phyloP scores from a whole-genome alignment of 2,113 vertebrate species.

The Erinaceus europaeus region DNA sequence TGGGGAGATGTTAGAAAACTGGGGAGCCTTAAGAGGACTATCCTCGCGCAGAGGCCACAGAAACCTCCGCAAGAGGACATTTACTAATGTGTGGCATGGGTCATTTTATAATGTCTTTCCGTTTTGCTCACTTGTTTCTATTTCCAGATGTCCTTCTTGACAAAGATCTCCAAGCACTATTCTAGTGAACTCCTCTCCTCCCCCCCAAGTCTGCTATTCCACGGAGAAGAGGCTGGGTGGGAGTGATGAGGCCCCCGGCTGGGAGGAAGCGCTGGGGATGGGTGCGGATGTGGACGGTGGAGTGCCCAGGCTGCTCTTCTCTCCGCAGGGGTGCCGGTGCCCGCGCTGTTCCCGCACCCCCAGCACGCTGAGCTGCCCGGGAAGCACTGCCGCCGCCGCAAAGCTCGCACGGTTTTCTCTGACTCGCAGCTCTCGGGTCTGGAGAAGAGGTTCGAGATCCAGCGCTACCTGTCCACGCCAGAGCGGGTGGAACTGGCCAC shows the following conservation, averaged over 20 bases:
- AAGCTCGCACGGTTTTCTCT: constrained; percentile 97
- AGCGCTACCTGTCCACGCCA: constrained; percentile 96
- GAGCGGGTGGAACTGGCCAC: constrained; percentile 97
- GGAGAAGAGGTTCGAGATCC: constrained; percentile 97
- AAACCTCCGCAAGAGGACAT: not conserved
- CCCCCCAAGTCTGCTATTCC: not conserved
- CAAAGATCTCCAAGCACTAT: constrained; percentile 8
- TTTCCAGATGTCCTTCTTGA: not conserved
- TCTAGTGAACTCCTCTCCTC: not conserved
- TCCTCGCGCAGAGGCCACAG: accelerated
- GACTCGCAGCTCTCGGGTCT: constrained; percentile 97
- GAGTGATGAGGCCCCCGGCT: not conserved
- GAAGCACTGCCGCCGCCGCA: constrained; percentile 96
- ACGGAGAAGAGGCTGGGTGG: not conserved
- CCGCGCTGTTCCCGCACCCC: constrained; percentile 92
- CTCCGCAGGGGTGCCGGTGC: constrained; percentile 91
- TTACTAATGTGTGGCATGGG: not conserved
- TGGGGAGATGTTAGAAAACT: constrained; percentile 27
- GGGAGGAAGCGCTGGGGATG: not conserved
- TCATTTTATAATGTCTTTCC: not conserved
- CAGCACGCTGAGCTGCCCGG: constrained; percentile 91
- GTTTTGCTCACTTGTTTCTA: not conserved
- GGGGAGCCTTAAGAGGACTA: accelerated
- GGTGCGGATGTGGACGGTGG: not conserved
- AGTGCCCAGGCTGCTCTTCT: not conserved